Evolutionary conservation across 2,888 invertebrate genomes (phyloP), one percentile per base, ranked within the genome.

Genomic region (Hofmannophila pseudospretella): DNA sequence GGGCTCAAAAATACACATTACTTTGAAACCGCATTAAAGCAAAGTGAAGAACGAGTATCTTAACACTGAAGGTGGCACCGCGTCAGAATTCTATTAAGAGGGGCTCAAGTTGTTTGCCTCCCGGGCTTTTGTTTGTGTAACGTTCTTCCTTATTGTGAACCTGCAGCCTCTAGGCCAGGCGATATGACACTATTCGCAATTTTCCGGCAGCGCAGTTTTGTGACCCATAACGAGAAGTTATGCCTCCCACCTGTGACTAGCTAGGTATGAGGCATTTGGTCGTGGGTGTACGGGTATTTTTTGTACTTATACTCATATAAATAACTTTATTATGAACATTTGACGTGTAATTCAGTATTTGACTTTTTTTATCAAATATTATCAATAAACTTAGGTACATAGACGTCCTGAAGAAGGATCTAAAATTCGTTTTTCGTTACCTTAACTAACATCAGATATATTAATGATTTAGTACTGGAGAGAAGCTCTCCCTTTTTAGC

Each of bases 71-170:
- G 55, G 67, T 70, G 70, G 20, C 51, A 56, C 51, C 51, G 57
- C 58, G 69, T 71, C 71, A 67, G 66, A 72, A 77, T 75, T 73
- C 73, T 76, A 74, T 77, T 76, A 74, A 70, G 70, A 67, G 64
- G 62, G 69, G 66, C 74, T 71, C 67, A 69, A 70, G 63, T 65
- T 72, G 72, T 75, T 73, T 75, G 69, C 62, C 63, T 54, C 52
- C 39, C 48, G 30, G 54, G 65, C 58, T 58, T 60, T 67, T 68
- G 67, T 76, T 74, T 77, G 70, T 69, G 72, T 68, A 60, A 74
- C 67, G 65, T 71, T 67, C 64, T 68, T 67, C 66, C 65, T 62
- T 69, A 62, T 63, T 68, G 67, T 59, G 64, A 63, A 58, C 57
- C 58, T 31, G 7, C 13, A n/a, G 35, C 57, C 58, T 31, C 11